Conservation (phyloP, 2,113 vertebrate species). For the Aldabrachelys gigantea region DNA sequence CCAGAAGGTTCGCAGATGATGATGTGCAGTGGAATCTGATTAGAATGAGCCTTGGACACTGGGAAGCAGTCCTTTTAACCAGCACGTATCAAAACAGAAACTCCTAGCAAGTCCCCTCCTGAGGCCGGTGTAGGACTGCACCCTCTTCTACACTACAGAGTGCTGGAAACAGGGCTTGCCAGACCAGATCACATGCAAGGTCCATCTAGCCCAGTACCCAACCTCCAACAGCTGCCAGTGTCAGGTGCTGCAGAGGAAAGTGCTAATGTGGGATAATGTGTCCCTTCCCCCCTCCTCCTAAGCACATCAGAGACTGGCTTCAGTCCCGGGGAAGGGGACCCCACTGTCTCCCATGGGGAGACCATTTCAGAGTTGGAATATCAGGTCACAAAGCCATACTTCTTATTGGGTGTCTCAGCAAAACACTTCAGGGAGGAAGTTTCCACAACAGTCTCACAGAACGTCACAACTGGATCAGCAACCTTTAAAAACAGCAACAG, state of each 20-base stretch:
- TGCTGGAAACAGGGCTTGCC: neutral
- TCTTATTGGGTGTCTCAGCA: too few relatives aligned
- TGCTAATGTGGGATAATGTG: too few relatives aligned
- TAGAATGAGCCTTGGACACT: neutral
- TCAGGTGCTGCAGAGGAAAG: too few relatives aligned
- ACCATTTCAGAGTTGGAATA: too few relatives aligned
- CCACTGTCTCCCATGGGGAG: too few relatives aligned
- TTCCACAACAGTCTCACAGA: constrained; percentile 98
- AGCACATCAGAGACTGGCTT: too few relatives aligned
- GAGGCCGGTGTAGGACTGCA: neutral
- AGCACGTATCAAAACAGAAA: neutral
- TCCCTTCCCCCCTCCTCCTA: too few relatives aligned
- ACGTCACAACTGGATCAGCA: constrained; percentile 96
- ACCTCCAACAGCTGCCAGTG: too few relatives aligned
- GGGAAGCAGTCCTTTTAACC: neutral
- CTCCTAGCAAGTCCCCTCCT: neutral
- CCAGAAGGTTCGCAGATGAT: neutral
- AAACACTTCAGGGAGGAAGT: too few relatives aligned
- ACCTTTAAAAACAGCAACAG: constrained; percentile 79
- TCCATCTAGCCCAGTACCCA: neutral
- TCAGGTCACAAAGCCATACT: too few relatives aligned
- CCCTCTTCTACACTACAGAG: neutral
- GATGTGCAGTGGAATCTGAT: neutral
- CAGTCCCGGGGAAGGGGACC: too few relatives aligned
- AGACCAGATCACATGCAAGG: neutral